phyloP scores from a whole-genome alignment of 1,140 invertebrate species.

The Tyrophagus putrescentiae region DNA sequence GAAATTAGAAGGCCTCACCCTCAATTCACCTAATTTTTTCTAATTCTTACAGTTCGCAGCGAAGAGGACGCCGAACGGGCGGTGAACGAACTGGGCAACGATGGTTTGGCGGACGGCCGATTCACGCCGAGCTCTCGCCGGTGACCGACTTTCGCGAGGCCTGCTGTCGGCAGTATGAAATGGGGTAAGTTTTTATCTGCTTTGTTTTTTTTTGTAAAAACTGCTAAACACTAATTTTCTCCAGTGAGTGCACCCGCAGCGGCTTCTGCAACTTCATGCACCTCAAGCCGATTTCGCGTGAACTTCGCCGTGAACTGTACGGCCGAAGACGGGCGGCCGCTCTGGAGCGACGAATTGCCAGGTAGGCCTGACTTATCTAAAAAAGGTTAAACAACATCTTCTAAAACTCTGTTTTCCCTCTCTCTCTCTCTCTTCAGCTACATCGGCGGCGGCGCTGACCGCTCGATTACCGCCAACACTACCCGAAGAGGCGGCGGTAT shows the following conservation, averaged over 20 bases:
- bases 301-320: conserved; percentile 63
- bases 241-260: conserved; percentile 80
- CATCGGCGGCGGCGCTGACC: background rate
- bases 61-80: conserved; percentile 97
- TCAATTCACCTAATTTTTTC: background rate
- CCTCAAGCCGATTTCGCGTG: conserved; percentile 88
- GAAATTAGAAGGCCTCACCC: no score
- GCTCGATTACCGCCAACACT: background rate
- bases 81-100: conserved; percentile 91
- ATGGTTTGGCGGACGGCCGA: conserved; percentile 96
- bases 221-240: background rate
- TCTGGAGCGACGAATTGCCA: conserved; percentile 12
- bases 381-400: no score
- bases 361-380: no score
- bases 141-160: conserved; percentile 98
- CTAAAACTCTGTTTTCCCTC: no score
- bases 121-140: conserved; percentile 92
- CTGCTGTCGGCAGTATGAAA: conserved; percentile 96
- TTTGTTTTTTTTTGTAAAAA: conserved; percentile 1
- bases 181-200: conserved; percentile 50
- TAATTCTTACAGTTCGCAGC: conserved; percentile 53
- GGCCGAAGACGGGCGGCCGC: conserved; percentile 35
- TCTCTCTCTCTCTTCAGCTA: background rate
- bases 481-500: background rate
- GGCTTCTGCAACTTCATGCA: conserved; percentile 99